Evolutionary conservation across 2,888 invertebrate genomes (phyloP).

Genomic region (Theristus sp.): DNA sequence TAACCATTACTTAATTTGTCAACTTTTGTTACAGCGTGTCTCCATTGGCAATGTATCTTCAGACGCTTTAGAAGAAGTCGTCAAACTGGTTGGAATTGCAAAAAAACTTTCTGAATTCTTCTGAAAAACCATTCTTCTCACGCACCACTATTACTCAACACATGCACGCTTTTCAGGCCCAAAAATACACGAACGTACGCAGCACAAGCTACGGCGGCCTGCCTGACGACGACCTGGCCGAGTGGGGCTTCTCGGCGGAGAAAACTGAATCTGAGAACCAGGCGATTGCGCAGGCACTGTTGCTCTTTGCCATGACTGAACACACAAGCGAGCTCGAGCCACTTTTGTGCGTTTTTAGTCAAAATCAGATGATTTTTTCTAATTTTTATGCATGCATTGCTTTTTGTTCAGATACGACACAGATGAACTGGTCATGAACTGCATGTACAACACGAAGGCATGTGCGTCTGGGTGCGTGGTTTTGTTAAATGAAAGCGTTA

Average conservation of each 20-base stretch:
- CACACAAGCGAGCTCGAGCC: too few species aligned
- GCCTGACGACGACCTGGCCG: not conserved
- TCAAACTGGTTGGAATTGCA: too few species aligned
- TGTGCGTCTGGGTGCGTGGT: slow-evolving; percentile 15
- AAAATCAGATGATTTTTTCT: too few species aligned
- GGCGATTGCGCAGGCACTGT: not conserved
- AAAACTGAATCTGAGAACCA: not conserved
- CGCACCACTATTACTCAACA: not conserved
- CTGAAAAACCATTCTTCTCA: not conserved
- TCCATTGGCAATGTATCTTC: too few species aligned
- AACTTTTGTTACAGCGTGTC: too few species aligned
- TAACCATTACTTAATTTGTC: too few species aligned
- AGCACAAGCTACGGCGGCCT: not conserved
- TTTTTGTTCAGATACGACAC: slow-evolving; percentile 11
- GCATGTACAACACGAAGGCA: slow-evolving; percentile 20
- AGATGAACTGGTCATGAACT: slow-evolving; percentile 20
- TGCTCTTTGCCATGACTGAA: too few species aligned
- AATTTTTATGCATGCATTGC: not conserved
- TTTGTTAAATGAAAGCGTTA: not conserved
- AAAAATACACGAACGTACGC: not conserved
- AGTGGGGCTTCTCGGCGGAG: not conserved
- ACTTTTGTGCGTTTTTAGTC: too few species aligned
- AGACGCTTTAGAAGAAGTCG: too few species aligned
- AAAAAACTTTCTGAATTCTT: too few species aligned
- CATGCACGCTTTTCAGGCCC: not conserved